phyloP scores from a whole-genome alignment of 1,140 invertebrate genomes.

The Pissodes strobi region DNA sequence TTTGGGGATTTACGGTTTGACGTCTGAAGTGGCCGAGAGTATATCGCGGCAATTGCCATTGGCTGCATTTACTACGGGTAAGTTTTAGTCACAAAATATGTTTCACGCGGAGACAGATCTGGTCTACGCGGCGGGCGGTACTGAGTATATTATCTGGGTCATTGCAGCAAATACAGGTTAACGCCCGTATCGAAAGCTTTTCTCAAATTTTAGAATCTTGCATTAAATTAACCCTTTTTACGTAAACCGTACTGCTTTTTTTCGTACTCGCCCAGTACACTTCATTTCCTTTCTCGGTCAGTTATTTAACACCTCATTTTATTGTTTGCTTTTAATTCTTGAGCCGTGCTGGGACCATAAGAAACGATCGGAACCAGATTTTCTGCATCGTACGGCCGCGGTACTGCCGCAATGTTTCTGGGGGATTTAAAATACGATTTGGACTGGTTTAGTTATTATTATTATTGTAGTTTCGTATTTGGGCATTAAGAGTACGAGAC shows the following conservation, averaged over 20 bases:
- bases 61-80: constrained; percentile 53
- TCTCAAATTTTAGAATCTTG: neutral
- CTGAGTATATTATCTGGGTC: too few species aligned
- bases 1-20: constrained; percentile 71
- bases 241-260: too few species aligned
- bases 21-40: constrained; percentile 65
- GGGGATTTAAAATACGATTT: neutral
- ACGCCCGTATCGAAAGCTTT: too few species aligned
- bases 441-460: constrained; percentile 7
- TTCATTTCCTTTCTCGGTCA: neutral
- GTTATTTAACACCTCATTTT: constrained; percentile 18
- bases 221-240: too few species aligned
- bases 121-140: too few species aligned
- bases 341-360: constrained; percentile 13
- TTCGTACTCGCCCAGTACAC: neutral
- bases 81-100: too few species aligned
- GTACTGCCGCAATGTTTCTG: constrained; percentile 15
- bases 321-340: constrained; percentile 9
- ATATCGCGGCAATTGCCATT: constrained; percentile 61
- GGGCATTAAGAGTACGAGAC: too few species aligned
- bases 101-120: too few species aligned
- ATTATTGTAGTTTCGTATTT: too few species aligned
- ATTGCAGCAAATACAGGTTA: too few species aligned
- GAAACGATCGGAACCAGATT: constrained; percentile 20
- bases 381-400: constrained; percentile 1